Evolutionary conservation across 2,113 vertebrate genomes (phyloP).

Genomic region (Madoqua kirkii): DNA sequence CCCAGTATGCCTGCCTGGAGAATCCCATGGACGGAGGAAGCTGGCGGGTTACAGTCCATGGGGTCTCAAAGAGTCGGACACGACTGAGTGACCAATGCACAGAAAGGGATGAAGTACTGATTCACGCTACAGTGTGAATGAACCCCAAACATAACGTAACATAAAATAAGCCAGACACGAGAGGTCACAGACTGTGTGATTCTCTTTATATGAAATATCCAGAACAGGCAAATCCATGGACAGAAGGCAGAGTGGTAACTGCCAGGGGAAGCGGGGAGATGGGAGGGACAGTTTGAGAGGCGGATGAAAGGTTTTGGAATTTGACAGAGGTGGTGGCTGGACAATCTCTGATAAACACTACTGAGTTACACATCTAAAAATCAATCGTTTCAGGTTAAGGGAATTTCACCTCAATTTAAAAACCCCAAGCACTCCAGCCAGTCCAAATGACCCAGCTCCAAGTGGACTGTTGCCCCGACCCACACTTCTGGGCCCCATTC

Average conservation of each 20-base stretch:
- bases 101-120: not conserved
- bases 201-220: not conserved
- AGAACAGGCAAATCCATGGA: no score
- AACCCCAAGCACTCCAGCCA: not conserved
- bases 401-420: not conserved
- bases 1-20: not conserved
- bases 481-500: fast-evolving
- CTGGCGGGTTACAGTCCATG: not conserved
- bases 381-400: not conserved
- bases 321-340: no score
- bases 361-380: not conserved
- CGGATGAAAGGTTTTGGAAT: not conserved
- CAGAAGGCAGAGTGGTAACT: not conserved
- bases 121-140: fast-evolving
- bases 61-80: fast-evolving
- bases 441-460: not conserved
- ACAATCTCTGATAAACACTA: not conserved
- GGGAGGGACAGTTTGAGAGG: not conserved
- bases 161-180: not conserved
- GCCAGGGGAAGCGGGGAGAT: fast-evolving
- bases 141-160: fast-evolving
- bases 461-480: fast-evolving
- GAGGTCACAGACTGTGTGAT: not conserved
- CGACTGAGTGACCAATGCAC: fast-evolving
- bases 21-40: not conserved